Conservation (phyloP, 2,797 vertebrate genomes). For the Odontamblyopus lacepedii region DNA sequence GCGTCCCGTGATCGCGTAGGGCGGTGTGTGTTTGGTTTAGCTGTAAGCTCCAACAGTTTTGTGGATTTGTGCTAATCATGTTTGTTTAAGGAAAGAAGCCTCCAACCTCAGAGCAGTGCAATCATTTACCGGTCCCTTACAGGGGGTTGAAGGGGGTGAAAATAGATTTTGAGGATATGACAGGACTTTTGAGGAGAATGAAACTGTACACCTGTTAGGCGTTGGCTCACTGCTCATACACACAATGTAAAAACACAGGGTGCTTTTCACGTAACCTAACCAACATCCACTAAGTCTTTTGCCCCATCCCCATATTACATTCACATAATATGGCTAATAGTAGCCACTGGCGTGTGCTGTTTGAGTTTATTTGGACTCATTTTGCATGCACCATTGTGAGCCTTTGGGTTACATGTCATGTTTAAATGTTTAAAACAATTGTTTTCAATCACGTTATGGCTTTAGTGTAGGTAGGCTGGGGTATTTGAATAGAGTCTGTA, state of each 20-base stretch:
- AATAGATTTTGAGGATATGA: slow-evolving; percentile 32
- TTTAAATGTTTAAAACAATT: not conserved
- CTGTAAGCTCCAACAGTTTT: slow-evolving; percentile 58
- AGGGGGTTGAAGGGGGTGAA: not conserved
- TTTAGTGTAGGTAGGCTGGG: not conserved
- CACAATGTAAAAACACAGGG: slow-evolving; percentile 67
- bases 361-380: not conserved
- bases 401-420: not conserved
- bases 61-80: slow-evolving; percentile 46
- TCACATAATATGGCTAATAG: not conserved
- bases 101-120: not conserved
- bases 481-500: not conserved
- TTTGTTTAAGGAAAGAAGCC: slow-evolving; percentile 59
- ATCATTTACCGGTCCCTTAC: not conserved
- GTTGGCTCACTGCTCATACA: slow-evolving; percentile 73
- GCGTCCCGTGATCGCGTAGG: slow-evolving; percentile 46
- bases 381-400: not conserved
- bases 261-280: slow-evolving; percentile 29
- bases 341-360: not conserved
- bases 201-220: slow-evolving; percentile 83
- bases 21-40: slow-evolving; percentile 67
- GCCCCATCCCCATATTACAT: slow-evolving; percentile 1
- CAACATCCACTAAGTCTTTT: slow-evolving; percentile 5
- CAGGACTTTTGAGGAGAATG: slow-evolving; percentile 70
- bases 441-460: not conserved